Conservation (phyloP, 1,140 invertebrate species). For the Liolophura sinensis region DNA sequence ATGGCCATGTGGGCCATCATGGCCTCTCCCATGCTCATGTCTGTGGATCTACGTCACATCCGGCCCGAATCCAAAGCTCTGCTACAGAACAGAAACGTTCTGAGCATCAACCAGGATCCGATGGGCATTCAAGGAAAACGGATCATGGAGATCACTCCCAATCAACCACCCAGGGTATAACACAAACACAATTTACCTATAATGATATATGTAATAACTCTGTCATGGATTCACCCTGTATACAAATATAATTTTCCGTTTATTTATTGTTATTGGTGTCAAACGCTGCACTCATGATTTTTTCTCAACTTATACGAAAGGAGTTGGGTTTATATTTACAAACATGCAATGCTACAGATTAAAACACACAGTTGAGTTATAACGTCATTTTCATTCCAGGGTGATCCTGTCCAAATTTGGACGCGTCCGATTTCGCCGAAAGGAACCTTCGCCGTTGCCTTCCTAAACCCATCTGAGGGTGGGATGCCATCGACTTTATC, state of each 20-base stretch:
- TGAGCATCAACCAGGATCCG: slow-evolving; percentile 93
- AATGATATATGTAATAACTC: background rate
- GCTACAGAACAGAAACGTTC: slow-evolving; percentile 89
- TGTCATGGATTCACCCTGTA: background rate
- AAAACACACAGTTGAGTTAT: too few species aligned
- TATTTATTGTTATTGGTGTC: background rate
- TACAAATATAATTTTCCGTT: background rate
- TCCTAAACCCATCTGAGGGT: slow-evolving; percentile 28
- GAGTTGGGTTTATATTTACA: too few species aligned
- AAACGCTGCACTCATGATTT: background rate
- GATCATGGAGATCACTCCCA: slow-evolving; percentile 71
- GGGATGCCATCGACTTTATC: slow-evolving; percentile 11
- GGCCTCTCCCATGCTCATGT: slow-evolving; percentile 94
- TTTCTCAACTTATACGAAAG: background rate
- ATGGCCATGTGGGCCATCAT: slow-evolving; percentile 97
- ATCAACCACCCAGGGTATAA: background rate
- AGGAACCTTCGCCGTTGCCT: slow-evolving; percentile 30
- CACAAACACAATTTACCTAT: background rate
- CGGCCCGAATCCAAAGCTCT: slow-evolving; percentile 88
- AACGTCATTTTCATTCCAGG: slow-evolving; percentile 17
- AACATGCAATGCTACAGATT: too few species aligned
- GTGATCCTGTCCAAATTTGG: slow-evolving; percentile 34
- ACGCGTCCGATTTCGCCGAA: slow-evolving; percentile 29
- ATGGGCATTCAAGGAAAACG: slow-evolving; percentile 80
- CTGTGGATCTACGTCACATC: slow-evolving; percentile 89